Conservation (phyloP, 2,113 vertebrate genomes). For the Catharus bicknelli region DNA sequence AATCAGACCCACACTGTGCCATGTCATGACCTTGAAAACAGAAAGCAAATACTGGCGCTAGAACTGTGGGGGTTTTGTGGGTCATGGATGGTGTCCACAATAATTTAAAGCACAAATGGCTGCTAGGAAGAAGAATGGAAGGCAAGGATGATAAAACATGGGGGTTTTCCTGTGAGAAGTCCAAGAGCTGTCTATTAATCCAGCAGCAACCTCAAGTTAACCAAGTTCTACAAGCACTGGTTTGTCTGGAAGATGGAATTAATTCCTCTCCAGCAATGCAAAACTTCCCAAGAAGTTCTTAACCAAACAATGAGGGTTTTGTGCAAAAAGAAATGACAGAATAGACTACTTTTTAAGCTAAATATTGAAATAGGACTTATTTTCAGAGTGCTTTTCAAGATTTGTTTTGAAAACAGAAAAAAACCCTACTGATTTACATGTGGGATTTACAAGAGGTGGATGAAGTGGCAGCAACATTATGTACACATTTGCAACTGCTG, state of each 20-base stretch:
- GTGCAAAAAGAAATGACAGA: not conserved
- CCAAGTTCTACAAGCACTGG: not conserved
- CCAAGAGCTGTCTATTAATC: not conserved
- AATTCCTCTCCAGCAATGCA: not conserved
- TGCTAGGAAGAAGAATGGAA: not conserved
- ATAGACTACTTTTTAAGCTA: not conserved
- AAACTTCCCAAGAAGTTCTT: not conserved
- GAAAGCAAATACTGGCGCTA: not conserved
- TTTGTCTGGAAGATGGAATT: not conserved
- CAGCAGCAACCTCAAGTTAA: not conserved
- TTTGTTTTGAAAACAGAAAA: not conserved
- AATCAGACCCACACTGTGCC: not conserved
- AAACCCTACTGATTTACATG: not conserved
- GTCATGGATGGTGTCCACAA: not conserved
- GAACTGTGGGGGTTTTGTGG: not conserved
- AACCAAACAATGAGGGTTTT: not conserved
- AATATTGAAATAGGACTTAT: not conserved
- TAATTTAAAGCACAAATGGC: not conserved
- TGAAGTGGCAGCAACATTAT: not conserved
- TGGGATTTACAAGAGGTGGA: not conserved
- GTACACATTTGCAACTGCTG: not conserved
- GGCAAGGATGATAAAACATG: fast-evolving
- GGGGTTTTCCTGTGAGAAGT: not conserved
- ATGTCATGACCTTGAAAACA: not conserved
- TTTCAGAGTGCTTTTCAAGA: not conserved